Evolutionary conservation across 2,797 vertebrate species (phyloP).

Genomic region (Amblyopsis hoosieri): DNA sequence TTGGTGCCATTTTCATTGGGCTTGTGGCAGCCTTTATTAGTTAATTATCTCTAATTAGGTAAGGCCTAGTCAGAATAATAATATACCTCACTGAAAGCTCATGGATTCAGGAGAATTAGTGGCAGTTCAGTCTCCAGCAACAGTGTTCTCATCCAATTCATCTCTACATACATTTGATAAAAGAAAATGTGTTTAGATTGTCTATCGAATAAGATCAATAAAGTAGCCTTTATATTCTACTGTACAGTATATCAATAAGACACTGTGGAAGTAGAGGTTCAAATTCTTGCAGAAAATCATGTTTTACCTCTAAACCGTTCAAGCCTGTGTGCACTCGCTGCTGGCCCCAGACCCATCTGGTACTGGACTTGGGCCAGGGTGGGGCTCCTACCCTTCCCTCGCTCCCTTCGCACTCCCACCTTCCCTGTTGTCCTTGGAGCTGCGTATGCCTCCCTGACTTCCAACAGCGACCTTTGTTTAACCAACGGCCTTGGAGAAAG

Average conservation of each 20-base stretch:
- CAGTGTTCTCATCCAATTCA: not conserved
- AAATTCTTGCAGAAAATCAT: conserved; percentile 28
- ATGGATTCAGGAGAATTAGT: conserved; percentile 15
- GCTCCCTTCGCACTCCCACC: conserved; percentile 18
- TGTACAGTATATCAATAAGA: conserved; percentile 4
- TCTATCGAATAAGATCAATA: not conserved
- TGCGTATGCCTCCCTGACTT: conserved; percentile 25
- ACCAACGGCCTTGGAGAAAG: conserved; percentile 26
- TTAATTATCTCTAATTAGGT: conserved; percentile 49
- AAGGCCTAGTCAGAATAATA: conserved; percentile 35
- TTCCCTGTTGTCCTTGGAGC: conserved; percentile 40
- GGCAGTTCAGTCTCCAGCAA: conserved; percentile 27
- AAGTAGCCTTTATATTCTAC: not conserved
- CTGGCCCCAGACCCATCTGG: conserved; percentile 26
- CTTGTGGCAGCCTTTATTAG: conserved; percentile 34
- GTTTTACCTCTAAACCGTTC: conserved; percentile 15
- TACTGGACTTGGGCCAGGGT: conserved; percentile 27
- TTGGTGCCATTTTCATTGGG: conserved; percentile 34
- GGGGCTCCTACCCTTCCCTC: conserved; percentile 24
- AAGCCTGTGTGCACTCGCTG: conserved; percentile 16
- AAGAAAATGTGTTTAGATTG: conserved; percentile 1
- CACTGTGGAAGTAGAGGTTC: conserved; percentile 30
- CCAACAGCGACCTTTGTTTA: conserved; percentile 33
- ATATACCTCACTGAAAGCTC: conserved; percentile 32
- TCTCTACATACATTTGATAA: not conserved